These are phyloP conservation scores for Antitype chi DNA, from an alignment of 2,888 invertebrate genomes.

Conservation along the genomic window DNA sequence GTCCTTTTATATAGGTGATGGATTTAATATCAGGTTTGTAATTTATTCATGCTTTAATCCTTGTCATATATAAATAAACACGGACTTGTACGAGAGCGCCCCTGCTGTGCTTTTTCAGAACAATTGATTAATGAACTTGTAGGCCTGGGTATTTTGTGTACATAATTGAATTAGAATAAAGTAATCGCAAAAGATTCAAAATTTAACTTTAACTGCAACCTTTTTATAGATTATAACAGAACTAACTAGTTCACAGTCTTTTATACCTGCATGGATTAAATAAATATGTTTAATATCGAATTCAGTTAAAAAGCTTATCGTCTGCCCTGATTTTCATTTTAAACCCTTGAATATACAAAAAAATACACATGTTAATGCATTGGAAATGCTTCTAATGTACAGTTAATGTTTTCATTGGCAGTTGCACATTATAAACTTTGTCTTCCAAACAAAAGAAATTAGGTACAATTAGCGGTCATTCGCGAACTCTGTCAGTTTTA, in stretches of 20 bases:
- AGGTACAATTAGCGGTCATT: conserved; percentile 19
- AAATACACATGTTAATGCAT: background rate
- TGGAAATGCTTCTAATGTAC: background rate
- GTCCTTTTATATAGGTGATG: background rate
- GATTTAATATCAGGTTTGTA: background rate
- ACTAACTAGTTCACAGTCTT: background rate
- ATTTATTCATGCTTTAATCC: background rate
- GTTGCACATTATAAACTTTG: background rate
- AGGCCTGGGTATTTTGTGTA: background rate
- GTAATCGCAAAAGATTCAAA: background rate
- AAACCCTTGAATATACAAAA: background rate
- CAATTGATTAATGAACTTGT: background rate
- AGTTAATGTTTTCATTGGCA: background rate
- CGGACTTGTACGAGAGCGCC: background rate
- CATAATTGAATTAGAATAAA: background rate
- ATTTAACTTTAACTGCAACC: background rate
- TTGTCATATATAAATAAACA: background rate
- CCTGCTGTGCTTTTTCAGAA: background rate
- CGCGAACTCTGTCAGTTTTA: conserved; percentile 31
- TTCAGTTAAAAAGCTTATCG: background rate
- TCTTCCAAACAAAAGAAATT: conserved; percentile 3
- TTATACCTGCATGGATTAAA: background rate
- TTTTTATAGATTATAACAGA: background rate
- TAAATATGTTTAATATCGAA: background rate
- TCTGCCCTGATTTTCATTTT: background rate